Conservation (phyloP, 1,140 invertebrate species). For the Tyrophagus putrescentiae region DNA sequence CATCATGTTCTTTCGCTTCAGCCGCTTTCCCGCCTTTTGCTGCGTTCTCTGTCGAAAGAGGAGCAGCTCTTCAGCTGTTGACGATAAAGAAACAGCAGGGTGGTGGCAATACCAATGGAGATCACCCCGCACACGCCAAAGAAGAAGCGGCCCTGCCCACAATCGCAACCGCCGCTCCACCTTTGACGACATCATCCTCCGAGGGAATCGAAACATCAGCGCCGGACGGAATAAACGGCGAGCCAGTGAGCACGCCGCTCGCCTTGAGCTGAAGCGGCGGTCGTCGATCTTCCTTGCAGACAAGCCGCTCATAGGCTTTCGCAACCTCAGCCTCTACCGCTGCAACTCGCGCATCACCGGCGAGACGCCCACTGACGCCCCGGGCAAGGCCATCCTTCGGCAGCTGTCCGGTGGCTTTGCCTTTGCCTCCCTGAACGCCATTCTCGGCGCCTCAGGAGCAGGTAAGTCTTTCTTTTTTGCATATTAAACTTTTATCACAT, state of each 20-base stretch:
- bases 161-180: too few species aligned
- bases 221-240: not conserved
- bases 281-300: not conserved
- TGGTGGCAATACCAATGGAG: too few species aligned
- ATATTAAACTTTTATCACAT: too few species aligned
- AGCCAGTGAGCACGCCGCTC: not conserved
- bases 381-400: slow-evolving; percentile 7
- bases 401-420: slow-evolving; percentile 25
- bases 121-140: too few species aligned
- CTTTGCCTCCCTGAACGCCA: slow-evolving; percentile 37
- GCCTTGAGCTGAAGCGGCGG: not conserved
- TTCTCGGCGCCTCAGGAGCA: slow-evolving; percentile 17
- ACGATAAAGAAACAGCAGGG: too few species aligned
- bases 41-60: too few species aligned
- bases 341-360: not conserved
- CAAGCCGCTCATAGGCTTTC: not conserved
- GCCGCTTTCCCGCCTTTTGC: too few species aligned
- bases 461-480: slow-evolving; percentile 33
- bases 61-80: too few species aligned
- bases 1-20: not conserved
- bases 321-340: not conserved
- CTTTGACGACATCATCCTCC: too few species aligned
- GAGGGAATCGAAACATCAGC: too few species aligned
- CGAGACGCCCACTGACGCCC: not conserved
- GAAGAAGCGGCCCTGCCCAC: too few species aligned